Conservation (phyloP, 2,797 vertebrate species). For the Poecilia picta region DNA sequence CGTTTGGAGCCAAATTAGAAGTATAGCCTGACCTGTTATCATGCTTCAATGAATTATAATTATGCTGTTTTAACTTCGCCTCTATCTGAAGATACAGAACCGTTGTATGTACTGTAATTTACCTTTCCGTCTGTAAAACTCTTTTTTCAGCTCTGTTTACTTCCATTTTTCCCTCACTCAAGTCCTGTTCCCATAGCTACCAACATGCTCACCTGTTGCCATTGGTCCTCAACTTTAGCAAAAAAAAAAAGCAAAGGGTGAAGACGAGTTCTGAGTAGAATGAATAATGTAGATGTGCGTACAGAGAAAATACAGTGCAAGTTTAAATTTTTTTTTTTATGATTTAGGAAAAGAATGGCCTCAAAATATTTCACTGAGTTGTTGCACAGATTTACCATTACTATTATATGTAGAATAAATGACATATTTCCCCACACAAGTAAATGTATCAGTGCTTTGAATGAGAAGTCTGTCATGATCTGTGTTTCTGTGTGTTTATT, state of each 20-base stretch:
- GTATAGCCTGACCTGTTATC: conserved; percentile 7
- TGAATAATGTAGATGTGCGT: not conserved
- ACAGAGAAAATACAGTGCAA: not conserved
- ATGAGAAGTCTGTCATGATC: not conserved
- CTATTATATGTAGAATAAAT: not conserved
- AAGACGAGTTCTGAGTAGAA: not conserved
- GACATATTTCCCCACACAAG: not conserved
- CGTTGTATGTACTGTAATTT: not conserved
- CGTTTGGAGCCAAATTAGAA: conserved; percentile 5
- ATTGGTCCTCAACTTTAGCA: conserved; percentile 24
- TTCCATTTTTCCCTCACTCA: conserved; percentile 14
- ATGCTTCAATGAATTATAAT: not conserved
- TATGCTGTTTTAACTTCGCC: not conserved
- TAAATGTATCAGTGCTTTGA: not conserved
- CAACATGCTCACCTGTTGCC: conserved; percentile 65
- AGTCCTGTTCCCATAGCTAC: conserved; percentile 70
- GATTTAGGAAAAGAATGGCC: not conserved
- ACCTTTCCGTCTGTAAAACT: not conserved
- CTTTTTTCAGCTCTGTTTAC: conserved; percentile 27
- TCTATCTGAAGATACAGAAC: not conserved
- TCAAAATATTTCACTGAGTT: not conserved
- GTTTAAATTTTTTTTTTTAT: not conserved
- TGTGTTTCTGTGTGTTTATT: too few species aligned
- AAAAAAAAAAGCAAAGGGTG: conserved; percentile 23
- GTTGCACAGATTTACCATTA: not conserved